Conservation (phyloP, 2,888 invertebrate species). For the Doris montereyensis region DNA sequence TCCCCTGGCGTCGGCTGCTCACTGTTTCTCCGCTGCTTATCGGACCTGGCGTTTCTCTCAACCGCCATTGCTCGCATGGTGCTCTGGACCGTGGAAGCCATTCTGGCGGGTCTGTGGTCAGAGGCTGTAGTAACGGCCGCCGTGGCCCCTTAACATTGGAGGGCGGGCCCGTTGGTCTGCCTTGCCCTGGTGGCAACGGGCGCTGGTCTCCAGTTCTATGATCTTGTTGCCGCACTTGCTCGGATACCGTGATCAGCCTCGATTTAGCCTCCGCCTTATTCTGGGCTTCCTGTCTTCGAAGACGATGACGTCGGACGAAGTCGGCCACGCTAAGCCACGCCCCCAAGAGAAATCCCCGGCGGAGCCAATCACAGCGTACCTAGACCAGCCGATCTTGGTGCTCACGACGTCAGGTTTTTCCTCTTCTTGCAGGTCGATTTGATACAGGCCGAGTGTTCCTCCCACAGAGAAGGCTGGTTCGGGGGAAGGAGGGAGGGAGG, state of each 20-base stretch:
- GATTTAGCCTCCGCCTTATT: background rate
- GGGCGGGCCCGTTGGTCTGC: too few species aligned
- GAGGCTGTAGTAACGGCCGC: too few species aligned
- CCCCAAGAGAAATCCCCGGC: constrained; percentile 17
- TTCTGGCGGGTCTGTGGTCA: too few species aligned
- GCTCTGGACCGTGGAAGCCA: too few species aligned
- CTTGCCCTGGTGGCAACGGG: too few species aligned
- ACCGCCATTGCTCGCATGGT: too few species aligned
- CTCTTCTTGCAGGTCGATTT: constrained; percentile 34
- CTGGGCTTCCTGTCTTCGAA: background rate
- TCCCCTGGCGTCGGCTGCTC: background rate
- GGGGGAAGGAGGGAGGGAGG: too few species aligned
- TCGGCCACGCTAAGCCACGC: constrained; percentile 26
- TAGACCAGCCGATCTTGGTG: constrained; percentile 32
- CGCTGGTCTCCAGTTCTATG: too few species aligned
- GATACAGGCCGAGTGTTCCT: constrained; percentile 30
- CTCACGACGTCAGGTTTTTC: constrained; percentile 1
- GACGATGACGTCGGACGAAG: background rate
- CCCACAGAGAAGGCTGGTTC: constrained; percentile 19
- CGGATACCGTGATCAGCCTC: background rate
- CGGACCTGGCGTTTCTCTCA: too few species aligned
- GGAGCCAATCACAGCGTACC: constrained; percentile 20
- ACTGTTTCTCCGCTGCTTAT: too few species aligned
- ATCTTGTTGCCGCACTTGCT: background rate
- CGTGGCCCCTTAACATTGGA: too few species aligned